Conservation (phyloP, 2,797 vertebrate species). For the Acestrorhynchus altus region DNA sequence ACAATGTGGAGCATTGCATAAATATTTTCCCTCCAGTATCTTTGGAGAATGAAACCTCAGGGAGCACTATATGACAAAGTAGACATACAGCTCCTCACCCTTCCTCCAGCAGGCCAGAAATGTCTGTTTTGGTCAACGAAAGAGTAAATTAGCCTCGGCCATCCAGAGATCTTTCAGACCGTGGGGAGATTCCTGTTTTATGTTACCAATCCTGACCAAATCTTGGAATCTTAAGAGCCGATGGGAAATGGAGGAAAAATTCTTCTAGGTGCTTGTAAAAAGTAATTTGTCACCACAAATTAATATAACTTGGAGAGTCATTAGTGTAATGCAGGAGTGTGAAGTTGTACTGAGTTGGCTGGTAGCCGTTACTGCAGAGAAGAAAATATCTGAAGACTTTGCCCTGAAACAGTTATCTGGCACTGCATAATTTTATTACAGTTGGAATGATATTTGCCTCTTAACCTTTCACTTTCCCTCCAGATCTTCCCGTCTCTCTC, state of each 20-base stretch:
- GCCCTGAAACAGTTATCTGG: constrained; percentile 34
- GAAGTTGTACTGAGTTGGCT: constrained; percentile 27
- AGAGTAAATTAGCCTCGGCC: constrained; percentile 30
- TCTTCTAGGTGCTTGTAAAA: constrained; percentile 44
- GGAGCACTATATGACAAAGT: constrained; percentile 41
- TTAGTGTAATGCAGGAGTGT: constrained; percentile 10
- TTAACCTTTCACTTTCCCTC: constrained; percentile 16
- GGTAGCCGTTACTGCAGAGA: constrained; percentile 12
- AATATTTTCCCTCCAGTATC: constrained; percentile 53
- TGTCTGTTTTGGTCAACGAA: constrained; percentile 22
- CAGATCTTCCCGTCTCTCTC: neutral
- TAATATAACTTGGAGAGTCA: constrained; percentile 26
- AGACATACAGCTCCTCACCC: constrained; percentile 30
- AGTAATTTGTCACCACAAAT: constrained; percentile 42
- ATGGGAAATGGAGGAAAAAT: constrained; percentile 37
- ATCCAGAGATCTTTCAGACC: constrained; percentile 5
- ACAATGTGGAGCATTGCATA: constrained; percentile 49
- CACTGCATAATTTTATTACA: constrained; percentile 42
- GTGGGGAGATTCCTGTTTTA: constrained; percentile 28
- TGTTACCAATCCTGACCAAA: constrained; percentile 32
- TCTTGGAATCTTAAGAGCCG: constrained; percentile 33
- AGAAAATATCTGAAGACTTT: constrained; percentile 34
- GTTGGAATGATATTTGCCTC: constrained; percentile 36
- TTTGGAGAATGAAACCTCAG: constrained; percentile 35
- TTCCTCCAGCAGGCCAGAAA: constrained; percentile 30